Conservation (phyloP, 2,888 invertebrate genomes). For the Tanytarsus gracilentus region DNA sequence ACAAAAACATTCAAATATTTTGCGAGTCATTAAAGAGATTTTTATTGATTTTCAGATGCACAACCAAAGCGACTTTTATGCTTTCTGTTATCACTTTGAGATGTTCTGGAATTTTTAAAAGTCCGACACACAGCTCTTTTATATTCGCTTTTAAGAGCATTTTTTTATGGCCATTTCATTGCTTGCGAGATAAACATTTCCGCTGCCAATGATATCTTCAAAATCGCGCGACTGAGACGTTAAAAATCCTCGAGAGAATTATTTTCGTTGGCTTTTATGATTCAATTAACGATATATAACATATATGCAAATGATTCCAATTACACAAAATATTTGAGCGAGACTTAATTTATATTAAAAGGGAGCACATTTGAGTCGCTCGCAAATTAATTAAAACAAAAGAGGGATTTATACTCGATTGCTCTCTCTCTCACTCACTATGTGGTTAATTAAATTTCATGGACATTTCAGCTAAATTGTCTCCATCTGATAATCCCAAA, state of each 20-base stretch:
- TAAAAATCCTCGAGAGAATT: not conserved
- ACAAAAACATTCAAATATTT: no score
- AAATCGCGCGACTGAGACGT: not conserved
- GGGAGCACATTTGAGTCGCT: not conserved
- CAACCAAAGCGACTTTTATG: no score
- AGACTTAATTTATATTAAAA: not conserved
- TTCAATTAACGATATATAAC: constrained; percentile 11
- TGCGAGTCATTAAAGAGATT: no score
- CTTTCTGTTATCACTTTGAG: no score
- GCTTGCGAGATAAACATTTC: constrained; percentile 4
- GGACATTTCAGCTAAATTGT: constrained; percentile 1
- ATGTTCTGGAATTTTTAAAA: no score
- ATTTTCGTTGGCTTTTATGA: constrained; percentile 1
- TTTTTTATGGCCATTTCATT: constrained; percentile 1
- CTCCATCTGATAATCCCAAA: constrained; percentile 12
- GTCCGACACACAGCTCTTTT: not conserved
- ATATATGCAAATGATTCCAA: no score
- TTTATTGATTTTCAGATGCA: no score
- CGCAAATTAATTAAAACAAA: no score
- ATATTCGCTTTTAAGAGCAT: not conserved
- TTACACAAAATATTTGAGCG: not conserved
- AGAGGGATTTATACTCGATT: no score
- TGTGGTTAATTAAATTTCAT: constrained; percentile 16
- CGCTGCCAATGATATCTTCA: not conserved
- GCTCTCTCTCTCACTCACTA: no score